Evolutionary conservation across 2,888 invertebrate species (phyloP).

Genomic region (Brachyptera putata): DNA sequence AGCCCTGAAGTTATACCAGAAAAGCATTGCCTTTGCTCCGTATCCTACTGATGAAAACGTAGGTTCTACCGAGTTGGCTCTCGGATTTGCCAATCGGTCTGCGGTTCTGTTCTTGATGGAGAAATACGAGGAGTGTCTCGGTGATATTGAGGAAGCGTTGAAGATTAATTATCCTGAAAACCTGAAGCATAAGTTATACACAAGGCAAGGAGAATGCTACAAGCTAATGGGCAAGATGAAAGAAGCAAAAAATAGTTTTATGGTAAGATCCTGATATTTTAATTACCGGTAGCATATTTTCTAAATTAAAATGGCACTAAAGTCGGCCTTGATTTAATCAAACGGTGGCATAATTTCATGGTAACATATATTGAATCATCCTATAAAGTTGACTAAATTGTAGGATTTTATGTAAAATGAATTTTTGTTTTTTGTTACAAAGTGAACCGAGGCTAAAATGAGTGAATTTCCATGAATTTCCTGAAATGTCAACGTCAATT

Average conservation of each 20-base stretch:
- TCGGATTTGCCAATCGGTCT: slow-evolving; percentile 72
- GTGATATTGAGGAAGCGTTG: slow-evolving; percentile 63
- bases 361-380: too few relatives aligned
- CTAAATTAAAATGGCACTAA: too few relatives aligned
- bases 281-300: too few relatives aligned
- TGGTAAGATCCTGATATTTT: too few relatives aligned
- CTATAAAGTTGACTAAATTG: too few relatives aligned
- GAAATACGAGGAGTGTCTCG: slow-evolving; percentile 60
- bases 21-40: slow-evolving; percentile 61
- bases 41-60: slow-evolving; percentile 28
- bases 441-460: too few relatives aligned
- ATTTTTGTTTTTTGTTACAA: too few relatives aligned
- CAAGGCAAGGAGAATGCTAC: slow-evolving; percentile 54
- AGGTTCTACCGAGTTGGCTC: slow-evolving; percentile 54
- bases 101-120: slow-evolving; percentile 63
- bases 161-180: slow-evolving; percentile 56
- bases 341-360: too few relatives aligned
- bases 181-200: slow-evolving; percentile 56
- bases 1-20: slow-evolving; percentile 55
- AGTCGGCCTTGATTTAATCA: too few relatives aligned
- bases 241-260: not conserved
- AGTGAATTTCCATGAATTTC: too few relatives aligned
- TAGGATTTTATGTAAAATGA: too few relatives aligned
- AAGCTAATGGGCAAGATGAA: slow-evolving; percentile 36
- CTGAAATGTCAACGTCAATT: too few relatives aligned